Conservation (phyloP, 2,888 invertebrate genomes). For the Hyposoter dolosus region DNA sequence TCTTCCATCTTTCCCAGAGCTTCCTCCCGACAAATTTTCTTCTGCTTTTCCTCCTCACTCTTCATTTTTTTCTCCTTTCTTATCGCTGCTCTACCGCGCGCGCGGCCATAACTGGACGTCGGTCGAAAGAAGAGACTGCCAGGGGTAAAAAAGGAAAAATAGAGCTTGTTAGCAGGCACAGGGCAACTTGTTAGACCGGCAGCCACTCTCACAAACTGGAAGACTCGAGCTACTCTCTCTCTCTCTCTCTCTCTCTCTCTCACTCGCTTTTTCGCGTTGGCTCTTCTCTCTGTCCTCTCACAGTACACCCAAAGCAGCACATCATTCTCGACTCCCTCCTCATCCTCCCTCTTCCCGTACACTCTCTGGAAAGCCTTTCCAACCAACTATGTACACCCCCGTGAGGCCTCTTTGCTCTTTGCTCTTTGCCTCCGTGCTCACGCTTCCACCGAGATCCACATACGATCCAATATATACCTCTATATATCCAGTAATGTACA, state of each 20-base stretch:
- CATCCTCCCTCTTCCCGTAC: slow-evolving; percentile 34
- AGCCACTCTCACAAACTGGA: slow-evolving; percentile 73
- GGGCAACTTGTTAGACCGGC: slow-evolving; percentile 74
- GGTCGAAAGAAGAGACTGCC: slow-evolving; percentile 49
- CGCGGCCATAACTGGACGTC: slow-evolving; percentile 45
- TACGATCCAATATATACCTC: slow-evolving; percentile 6
- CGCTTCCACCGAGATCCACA: slow-evolving; percentile 2
- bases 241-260: slow-evolving; percentile 46
- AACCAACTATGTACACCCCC: slow-evolving; percentile 57
- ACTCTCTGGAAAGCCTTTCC: slow-evolving; percentile 37
- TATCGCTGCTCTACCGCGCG: slow-evolving; percentile 23
- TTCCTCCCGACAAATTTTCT: background rate
- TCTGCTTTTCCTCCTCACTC: slow-evolving; percentile 12
- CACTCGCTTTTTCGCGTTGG: slow-evolving; percentile 6
- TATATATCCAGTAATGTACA: slow-evolving; percentile 19
- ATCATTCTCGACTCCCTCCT: slow-evolving; percentile 57
- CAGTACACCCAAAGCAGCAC: slow-evolving; percentile 52
- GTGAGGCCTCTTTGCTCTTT: slow-evolving; percentile 66
- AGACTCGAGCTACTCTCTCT: slow-evolving; percentile 66
- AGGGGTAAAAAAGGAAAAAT: slow-evolving; percentile 61
- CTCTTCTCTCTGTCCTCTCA: slow-evolving; percentile 20
- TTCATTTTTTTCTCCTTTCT: slow-evolving; percentile 2
- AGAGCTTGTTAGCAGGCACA: slow-evolving; percentile 74
- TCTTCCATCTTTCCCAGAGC: background rate
- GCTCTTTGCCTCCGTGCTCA: slow-evolving; percentile 51